Evolutionary conservation across 2,888 invertebrate genomes (phyloP), one percentile per base, ranked within the genome.

Genomic region (Tenthredo notha): DNA sequence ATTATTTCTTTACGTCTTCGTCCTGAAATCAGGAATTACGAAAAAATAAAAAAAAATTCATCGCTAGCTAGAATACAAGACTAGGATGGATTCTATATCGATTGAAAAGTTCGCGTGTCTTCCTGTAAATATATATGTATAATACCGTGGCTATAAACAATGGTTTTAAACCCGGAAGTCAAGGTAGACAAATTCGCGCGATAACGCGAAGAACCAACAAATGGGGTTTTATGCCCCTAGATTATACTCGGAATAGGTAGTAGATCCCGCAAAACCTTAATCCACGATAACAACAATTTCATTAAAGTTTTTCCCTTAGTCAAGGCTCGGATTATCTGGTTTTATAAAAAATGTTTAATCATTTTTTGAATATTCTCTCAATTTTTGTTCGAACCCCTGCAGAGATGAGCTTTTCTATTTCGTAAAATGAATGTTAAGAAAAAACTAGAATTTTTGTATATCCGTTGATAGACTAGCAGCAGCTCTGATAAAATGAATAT

Each of bases 181-280:
- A 72, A 37, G n/a, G 40, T 21, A 72, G 72, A 72, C 43, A 40
- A 72, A 72, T 72, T 72, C 40, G 72, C n/a, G n/a, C 10, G 72
- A 72, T 72, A 43, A 72, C 72, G 72, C 43, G 43, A 40, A 21
- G 40, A 72, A 72, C 72, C 7, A 72, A 40, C n/a, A n/a, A 72
- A 72, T 43, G n/a, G n/a, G n/a, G n/a, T 4, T 40, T 37, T 47
- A 47, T 15, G 4, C 47, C 47, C 47, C 47, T 47, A 47, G 47
- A 61, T 61, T 61, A 61, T 25, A 25, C 61, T 61, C 61, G 21
- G 6, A n/a, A 25, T 61, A 25, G 61, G 2, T 61, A 21, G 61
- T 61, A 61, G 61, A 61, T 61, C 61, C 61, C 61, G 61, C 61
- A 61, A 12, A 61, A 61, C 25, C 61, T 61, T 61, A 21, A 25